Base-by-base conservation (phyloP, 2,797 vertebrate species). In the Typhlichthys subterraneus region DNA sequence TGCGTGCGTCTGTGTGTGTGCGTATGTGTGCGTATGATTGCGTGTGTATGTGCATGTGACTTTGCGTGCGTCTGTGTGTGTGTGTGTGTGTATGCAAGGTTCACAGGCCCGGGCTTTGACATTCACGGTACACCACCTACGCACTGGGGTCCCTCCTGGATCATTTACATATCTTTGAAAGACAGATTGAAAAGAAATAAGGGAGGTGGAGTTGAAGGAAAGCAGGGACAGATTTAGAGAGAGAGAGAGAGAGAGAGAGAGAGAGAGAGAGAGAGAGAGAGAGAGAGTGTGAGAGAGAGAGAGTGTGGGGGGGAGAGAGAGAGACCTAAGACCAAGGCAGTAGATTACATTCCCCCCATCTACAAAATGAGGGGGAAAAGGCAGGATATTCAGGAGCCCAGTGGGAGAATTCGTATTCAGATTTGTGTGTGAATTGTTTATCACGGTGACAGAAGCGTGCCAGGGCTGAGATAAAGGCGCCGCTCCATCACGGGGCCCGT, bases 351-450 rank as follows among this genome's bases (percentile, higher is more conserved):
- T 95, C 95, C 83, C 95, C 93, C 94, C 93, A 75, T 95, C 94
- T 93, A 95, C 94, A 96, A 96, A 96, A 97, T 95, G 95, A 96
- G 95, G 5, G 94, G 83, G 83, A 87, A 77, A 69, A 85, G 74
- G 73, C 76, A 82, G 83, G 79, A 85, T 83, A 68, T 86, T 81
- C 74, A 77, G 83, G 72, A 85, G 94, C 96, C 95, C 97, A 94
- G 95, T 95, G 95, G 96, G 95, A 96, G 97, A 96, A 97, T 98
- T 95, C 96, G 98, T 97, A 98, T 98, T 97, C 96, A 96, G 96
- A 98, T 98, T 96, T 96, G 95, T 96, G 95, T 96, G 95, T 96
- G 96, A 97, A 98, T 99, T 98, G 97, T 99, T 99, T 98, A 99
- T 99, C 96, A 98, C 95, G 93, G 95, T 99, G 96, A 98, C 96